A percentile compares a stretch with the other conserved stretches of the same genome.
These are phyloP conservation scores for Condylura cristata DNA, from an alignment of 2,113 vertebrate genomes.

Conservation along the genomic window DNA sequence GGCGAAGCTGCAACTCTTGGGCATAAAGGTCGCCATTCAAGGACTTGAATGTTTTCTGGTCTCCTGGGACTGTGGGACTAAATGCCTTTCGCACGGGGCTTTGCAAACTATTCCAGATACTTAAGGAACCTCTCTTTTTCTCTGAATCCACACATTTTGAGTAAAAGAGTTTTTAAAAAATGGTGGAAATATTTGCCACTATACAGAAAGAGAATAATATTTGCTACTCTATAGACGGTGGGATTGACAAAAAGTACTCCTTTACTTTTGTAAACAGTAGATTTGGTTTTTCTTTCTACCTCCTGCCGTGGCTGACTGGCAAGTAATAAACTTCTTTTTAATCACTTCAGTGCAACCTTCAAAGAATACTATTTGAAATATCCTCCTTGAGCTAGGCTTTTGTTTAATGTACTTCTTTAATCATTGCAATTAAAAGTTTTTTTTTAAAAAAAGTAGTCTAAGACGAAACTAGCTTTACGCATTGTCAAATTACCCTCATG, in stretches of 20 bases:
- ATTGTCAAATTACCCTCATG: background rate
- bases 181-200: conserved; percentile 22
- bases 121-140: background rate
- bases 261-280: conserved; percentile 31
- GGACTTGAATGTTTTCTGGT: background rate
- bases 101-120: background rate
- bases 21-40: background rate
- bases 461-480: background rate
- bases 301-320: background rate
- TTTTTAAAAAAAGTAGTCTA: background rate
- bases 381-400: conserved; percentile 23
- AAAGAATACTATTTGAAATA: background rate
- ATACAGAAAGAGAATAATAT: no score
- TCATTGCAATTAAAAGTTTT: background rate
- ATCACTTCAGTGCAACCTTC: conserved; percentile 4
- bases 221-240: background rate
- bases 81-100: background rate
- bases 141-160: background rate
- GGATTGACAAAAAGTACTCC: background rate
- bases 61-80: background rate
- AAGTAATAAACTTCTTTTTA: background rate
- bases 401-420: background rate
- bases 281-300: background rate
- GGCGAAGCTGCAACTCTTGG: background rate
- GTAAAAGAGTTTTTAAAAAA: background rate